Base-by-base conservation (phyloP, 2,113 vertebrate genomes). In the Atrichornis clamosus region DNA sequence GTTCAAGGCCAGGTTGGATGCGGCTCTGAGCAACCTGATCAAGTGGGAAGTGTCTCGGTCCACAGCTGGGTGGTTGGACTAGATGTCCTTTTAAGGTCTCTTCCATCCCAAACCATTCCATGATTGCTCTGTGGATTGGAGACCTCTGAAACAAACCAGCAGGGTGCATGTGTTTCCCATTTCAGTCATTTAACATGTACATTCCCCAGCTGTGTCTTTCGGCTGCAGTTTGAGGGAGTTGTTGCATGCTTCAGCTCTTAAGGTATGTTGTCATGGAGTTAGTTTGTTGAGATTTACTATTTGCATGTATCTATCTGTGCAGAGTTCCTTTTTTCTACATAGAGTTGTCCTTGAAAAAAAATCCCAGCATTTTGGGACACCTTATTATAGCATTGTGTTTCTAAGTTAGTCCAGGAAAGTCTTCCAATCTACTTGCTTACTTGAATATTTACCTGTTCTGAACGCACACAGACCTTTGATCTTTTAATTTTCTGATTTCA, bases 41-140 rank as follows among this genome's bases (percentile, higher is more conserved):
- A 23, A 4, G 59, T 26, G 35, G 15, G 49, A 64, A 13, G 2
- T 49, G 13, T 41, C 28, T 35, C 28, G 68, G 68, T 5, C 14
- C 2, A 3, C 8, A 7, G 37, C 49, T 28, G 13, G 12, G 24
- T 2, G 1, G 0, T 30, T 46, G 33, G 44, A 42, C 20, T 55
- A 21, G 22, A 7, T 37, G 32, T n/a, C 10, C 14, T 65, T 60
- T n/a, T 26, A 37, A 81, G 21, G 18, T 53, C 39, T 8, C 44
- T 63, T 89, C 24, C 50, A 56, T 16, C 21, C 15, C 46, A 58
- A 24, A 42, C 35, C 22, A 37, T 70, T 55, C 39, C 30, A 1
- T 47, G 50, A 13, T 33, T 53, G 33, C 26, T 67, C 32, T 55
- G 23, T 35, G 27, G 8, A 27, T 64, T 30, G 50, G 28, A 84